phyloP scores from a whole-genome alignment of 2,113 vertebrate species.

The Oncorhynchus clarkii region DNA sequence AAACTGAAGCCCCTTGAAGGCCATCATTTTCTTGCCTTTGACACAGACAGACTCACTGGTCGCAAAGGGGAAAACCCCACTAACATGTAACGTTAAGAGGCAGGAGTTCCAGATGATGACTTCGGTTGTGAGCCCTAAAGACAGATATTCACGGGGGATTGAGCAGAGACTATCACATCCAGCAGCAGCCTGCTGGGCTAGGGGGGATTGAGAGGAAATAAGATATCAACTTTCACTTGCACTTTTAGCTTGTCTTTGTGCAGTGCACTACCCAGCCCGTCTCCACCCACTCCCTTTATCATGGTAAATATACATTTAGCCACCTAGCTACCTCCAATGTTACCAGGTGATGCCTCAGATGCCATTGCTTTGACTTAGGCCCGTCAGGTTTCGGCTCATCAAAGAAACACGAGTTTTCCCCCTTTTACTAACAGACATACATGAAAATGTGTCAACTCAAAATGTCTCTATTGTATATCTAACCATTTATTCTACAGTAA shows the following conservation, averaged over 20 bases:
- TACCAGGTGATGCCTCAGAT: constrained; percentile 36
- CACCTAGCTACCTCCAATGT: constrained; percentile 61
- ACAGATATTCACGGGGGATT: constrained; percentile 77
- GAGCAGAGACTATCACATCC: constrained; percentile 74
- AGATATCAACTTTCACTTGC: constrained; percentile 77
- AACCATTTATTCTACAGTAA: too few species aligned
- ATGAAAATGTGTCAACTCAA: too few species aligned
- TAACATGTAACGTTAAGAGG: constrained; percentile 64
- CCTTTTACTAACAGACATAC: too few species aligned
- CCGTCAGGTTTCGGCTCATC: too few species aligned
- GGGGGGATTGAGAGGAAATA: constrained; percentile 71
- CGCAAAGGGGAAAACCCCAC: constrained; percentile 60
- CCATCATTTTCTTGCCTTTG: constrained; percentile 72
- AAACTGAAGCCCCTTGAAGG: constrained; percentile 64
- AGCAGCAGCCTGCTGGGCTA: constrained; percentile 75
- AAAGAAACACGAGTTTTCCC: too few species aligned
- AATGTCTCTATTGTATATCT: too few species aligned
- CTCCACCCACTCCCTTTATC: constrained; percentile 16
- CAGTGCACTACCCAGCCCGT: constrained; percentile 2
- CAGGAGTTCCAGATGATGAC: constrained; percentile 67
- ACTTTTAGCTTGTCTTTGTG: constrained; percentile 40
- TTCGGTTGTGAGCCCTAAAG: constrained; percentile 75
- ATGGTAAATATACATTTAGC: constrained; percentile 58
- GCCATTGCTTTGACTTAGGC: constrained; percentile 20
- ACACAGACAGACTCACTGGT: constrained; percentile 75